These are phyloP conservation scores for Mimas tiliae DNA, from an alignment of 2,888 invertebrate species.

Conservation along the genomic window DNA sequence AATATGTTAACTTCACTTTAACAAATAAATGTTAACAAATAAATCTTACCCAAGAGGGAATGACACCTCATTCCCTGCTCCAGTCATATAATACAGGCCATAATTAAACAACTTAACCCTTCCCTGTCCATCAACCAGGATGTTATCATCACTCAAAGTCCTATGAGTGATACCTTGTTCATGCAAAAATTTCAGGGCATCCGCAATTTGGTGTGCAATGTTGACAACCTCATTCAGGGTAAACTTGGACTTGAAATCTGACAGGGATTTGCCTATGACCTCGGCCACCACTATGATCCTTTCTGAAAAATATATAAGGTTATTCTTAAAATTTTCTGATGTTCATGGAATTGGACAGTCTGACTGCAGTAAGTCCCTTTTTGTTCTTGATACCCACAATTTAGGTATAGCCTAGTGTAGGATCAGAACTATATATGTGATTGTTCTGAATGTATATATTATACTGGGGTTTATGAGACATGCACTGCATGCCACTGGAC, in stretches of 20 bases:
- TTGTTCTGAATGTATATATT: too few species aligned
- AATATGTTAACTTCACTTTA: too few species aligned
- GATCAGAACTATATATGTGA: too few species aligned
- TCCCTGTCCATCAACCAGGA: conserved; percentile 89
- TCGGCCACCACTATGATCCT: conserved; percentile 93
- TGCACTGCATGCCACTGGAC: too few species aligned
- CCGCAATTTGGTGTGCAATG: conserved; percentile 89
- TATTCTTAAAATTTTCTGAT: too few species aligned
- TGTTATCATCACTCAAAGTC: conserved; percentile 92
- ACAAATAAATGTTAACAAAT: too few species aligned
- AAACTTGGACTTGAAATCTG: conserved; percentile 76
- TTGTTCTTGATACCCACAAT: too few species aligned
- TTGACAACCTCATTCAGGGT: conserved; percentile 82
- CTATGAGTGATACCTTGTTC: conserved; percentile 89
- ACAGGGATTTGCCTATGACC: conserved; percentile 88
- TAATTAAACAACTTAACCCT: conserved; percentile 95
- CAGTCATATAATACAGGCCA: conserved; percentile 97
- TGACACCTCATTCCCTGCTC: conserved; percentile 92
- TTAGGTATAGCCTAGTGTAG: too few species aligned
- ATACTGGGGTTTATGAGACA: too few species aligned
- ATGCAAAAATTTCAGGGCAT: conserved; percentile 90
- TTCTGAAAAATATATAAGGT: conserved; percentile 81
- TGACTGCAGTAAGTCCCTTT: too few species aligned
- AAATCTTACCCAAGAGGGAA: conserved; percentile 92
- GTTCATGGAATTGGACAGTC: too few species aligned